phyloP scores from a whole-genome alignment of 2,113 vertebrate species.

The Deroptyus accipitrinus region DNA sequence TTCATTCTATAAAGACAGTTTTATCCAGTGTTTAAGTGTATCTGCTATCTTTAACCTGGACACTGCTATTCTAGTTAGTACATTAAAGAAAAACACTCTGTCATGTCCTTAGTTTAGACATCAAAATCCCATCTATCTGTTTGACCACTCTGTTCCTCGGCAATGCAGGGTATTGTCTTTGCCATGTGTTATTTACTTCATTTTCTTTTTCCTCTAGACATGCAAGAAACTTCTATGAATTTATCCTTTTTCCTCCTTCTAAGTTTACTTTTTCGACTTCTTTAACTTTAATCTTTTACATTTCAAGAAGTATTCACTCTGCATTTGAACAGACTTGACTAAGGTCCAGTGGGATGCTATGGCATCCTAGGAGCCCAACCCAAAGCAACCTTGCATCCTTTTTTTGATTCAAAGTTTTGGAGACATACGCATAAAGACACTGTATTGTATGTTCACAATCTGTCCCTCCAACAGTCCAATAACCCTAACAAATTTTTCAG shows the following conservation, averaged over 20 bases:
- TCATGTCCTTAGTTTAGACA: not conserved
- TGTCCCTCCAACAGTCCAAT: not conserved
- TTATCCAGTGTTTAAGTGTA: not conserved
- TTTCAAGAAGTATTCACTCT: not conserved
- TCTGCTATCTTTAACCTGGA: not conserved
- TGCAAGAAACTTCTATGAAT: not conserved
- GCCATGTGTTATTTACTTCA: not conserved
- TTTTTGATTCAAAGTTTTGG: not conserved
- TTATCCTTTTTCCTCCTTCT: not conserved
- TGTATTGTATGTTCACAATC: not conserved
- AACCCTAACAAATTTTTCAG: not conserved
- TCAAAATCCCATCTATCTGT: not conserved
- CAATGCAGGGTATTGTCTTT: not conserved
- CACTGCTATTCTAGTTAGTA: not conserved
- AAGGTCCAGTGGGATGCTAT: not conserved
- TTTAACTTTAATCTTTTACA: not conserved
- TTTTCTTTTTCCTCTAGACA: not conserved
- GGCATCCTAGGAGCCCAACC: not conserved
- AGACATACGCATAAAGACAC: not conserved
- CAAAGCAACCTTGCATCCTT: not conserved
- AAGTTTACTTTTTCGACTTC: not conserved
- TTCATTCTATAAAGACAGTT: not conserved
- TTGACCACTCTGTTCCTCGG: not conserved
- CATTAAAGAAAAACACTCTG: not conserved
- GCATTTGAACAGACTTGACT: not conserved